phyloP scores from a whole-genome alignment of 2,113 vertebrate species.

The Lophura nycthemera region DNA sequence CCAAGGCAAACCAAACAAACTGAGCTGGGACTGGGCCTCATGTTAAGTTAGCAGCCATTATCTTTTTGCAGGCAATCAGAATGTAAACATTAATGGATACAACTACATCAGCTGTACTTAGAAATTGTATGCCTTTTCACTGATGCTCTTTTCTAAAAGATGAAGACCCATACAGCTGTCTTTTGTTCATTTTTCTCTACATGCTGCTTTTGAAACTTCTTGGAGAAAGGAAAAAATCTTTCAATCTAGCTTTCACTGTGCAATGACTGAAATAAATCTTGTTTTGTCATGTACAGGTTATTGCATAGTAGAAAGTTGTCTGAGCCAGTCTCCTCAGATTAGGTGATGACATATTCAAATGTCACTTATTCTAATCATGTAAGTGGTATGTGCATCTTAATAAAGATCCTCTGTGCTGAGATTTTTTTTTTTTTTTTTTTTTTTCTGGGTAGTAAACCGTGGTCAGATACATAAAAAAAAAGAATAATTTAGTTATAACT shows the following conservation, averaged over 20 bases:
- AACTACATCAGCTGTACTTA: not conserved
- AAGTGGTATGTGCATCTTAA: conserved; percentile 18
- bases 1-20: not conserved
- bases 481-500: conserved; percentile 53
- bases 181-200: not conserved
- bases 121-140: not conserved
- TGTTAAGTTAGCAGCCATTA: not conserved
- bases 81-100: not conserved
- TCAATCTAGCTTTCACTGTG: conserved; percentile 24
- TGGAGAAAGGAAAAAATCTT: conserved; percentile 50
- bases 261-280: conserved; percentile 30
- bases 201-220: not conserved
- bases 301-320: conserved; percentile 45
- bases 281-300: conserved; percentile 40
- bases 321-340: conserved; percentile 27
- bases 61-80: not conserved
- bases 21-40: not conserved
- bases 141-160: not conserved
- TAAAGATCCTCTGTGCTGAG: conserved; percentile 27
- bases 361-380: conserved; percentile 10
- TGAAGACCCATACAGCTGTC: not conserved
- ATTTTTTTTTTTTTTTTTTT: not conserved
- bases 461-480: conserved; percentile 23
- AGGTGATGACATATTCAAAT: conserved; percentile 19
- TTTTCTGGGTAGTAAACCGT: not conserved